Percentiles rank a stretch among this genome's conserved stretches.
Evolutionary conservation across 1,140 invertebrate genomes (phyloP).

Genomic region (Belonocnema kinseyi): DNA sequence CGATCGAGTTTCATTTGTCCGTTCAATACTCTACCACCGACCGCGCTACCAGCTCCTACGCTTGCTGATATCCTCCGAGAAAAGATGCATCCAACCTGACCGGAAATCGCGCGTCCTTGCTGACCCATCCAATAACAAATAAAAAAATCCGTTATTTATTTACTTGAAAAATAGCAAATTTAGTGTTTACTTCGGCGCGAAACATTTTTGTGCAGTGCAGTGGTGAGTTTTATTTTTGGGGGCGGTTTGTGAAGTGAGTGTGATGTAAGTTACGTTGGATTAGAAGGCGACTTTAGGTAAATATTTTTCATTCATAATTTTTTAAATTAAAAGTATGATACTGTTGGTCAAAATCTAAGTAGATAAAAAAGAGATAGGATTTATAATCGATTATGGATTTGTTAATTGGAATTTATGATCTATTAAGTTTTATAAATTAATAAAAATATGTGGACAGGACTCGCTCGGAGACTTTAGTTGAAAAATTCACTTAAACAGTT

Average conservation of each 20-base stretch:
- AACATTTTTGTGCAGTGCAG: constrained; percentile 27
- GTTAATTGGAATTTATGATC: no score
- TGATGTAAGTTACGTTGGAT: constrained; percentile 52
- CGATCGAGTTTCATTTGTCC: constrained; percentile 72
- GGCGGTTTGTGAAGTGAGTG: constrained; percentile 48
- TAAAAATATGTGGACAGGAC: no score
- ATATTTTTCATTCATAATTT: constrained; percentile 25
- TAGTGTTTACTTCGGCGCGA: constrained; percentile 32
- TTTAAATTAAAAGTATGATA: constrained; percentile 5
- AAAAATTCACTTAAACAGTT: constrained; percentile 41
- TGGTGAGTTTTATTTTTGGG: constrained; percentile 35
- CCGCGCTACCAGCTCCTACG: constrained; percentile 44
- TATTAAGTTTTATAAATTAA: no score
- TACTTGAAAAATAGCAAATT: not conserved
- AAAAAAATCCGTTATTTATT: constrained; percentile 35
- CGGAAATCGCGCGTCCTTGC: constrained; percentile 14
- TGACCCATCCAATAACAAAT: constrained; percentile 24
- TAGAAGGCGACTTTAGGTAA: constrained; percentile 43
- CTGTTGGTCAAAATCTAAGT: not conserved
- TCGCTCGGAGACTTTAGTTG: not conserved
- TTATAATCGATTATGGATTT: not conserved
- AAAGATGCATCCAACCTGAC: constrained; percentile 48
- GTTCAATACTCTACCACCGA: constrained; percentile 54
- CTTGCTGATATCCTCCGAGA: constrained; percentile 41
- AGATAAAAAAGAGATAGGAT: not conserved